These are phyloP conservation scores for Brachyhypopomus occidentalis DNA, from an alignment of 2,113 vertebrate genomes.

Conservation along the genomic window DNA sequence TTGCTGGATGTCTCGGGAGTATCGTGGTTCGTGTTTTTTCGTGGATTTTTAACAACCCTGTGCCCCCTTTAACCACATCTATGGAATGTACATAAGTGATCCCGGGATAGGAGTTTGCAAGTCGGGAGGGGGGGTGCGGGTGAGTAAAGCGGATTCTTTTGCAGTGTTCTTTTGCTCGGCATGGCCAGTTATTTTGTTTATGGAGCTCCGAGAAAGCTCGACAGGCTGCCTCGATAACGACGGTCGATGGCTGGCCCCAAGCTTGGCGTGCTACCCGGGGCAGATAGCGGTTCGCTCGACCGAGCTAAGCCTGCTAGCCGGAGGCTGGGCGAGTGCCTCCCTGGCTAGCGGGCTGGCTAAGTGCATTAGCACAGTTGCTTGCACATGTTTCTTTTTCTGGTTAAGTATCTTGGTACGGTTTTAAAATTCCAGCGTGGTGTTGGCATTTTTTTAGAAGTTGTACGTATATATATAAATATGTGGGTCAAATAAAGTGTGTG, in stretches of 20 bases:
- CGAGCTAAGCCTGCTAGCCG: not conserved
- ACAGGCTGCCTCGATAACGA: no score
- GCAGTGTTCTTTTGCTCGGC: slow-evolving; percentile 17
- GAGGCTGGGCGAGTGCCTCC: slow-evolving; percentile 18
- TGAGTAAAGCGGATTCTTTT: slow-evolving; percentile 42
- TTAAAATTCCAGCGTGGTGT: no score
- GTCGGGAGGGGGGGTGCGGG: slow-evolving; percentile 25
- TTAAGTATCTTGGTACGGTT: not conserved
- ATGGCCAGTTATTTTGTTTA: slow-evolving; percentile 3
- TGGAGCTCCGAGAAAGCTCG: not conserved
- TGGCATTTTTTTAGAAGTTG: no score
- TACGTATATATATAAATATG: no score
- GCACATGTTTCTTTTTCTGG: not conserved
- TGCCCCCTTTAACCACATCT: slow-evolving; percentile 41
- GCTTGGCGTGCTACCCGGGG: not conserved
- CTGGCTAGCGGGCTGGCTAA: not conserved
- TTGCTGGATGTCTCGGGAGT: slow-evolving; percentile 73
- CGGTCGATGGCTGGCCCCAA: not conserved
- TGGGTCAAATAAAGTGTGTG: no score
- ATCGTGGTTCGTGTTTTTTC: slow-evolving; percentile 63
- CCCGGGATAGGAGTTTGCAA: slow-evolving; percentile 54
- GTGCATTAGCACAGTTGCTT: not conserved
- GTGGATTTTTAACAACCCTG: slow-evolving; percentile 30
- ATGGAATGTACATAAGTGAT: slow-evolving; percentile 62
- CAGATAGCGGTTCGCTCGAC: not conserved